Conservation (phyloP, 1,140 invertebrate genomes). For the Ectropis grisescens region DNA sequence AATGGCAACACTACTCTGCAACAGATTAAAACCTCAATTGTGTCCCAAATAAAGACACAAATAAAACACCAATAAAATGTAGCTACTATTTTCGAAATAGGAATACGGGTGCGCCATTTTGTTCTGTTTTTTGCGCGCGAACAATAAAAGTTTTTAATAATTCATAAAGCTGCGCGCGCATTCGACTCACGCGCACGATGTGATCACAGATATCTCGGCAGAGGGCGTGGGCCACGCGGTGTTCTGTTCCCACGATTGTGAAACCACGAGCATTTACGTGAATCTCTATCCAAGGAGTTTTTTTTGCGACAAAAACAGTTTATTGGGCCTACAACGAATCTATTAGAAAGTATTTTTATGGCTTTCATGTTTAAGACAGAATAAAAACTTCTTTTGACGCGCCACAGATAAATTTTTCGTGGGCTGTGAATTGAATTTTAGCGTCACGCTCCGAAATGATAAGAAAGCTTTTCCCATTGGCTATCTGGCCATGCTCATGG, state of each 20-base stretch:
- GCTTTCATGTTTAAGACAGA: too few species aligned
- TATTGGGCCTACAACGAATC: too few species aligned
- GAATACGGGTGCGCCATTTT: slow-evolving; percentile 26
- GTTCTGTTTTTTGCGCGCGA: slow-evolving; percentile 36
- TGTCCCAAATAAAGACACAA: slow-evolving; percentile 40
- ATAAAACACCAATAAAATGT: slow-evolving; percentile 49
- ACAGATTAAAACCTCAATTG: slow-evolving; percentile 20
- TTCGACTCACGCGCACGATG: slow-evolving; percentile 37
- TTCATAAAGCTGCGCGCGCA: slow-evolving; percentile 49
- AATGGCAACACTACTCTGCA: slow-evolving; percentile 2
- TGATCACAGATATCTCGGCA: slow-evolving; percentile 39
- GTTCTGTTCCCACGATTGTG: slow-evolving; percentile 56
- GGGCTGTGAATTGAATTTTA: too few species aligned
- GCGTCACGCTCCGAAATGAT: too few species aligned
- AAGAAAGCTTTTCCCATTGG: too few species aligned
- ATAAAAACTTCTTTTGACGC: too few species aligned
- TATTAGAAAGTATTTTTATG: too few species aligned
- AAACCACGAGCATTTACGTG: slow-evolving; percentile 52
- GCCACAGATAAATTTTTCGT: too few species aligned
- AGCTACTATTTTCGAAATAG: slow-evolving; percentile 55
- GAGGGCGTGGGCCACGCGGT: slow-evolving; percentile 19
- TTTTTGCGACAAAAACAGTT: too few species aligned
- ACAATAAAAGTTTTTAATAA: slow-evolving; percentile 63
- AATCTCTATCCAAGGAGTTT: too few species aligned
- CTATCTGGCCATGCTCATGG: too few species aligned